phyloP scores from a whole-genome alignment of 2,888 invertebrate species.

The Thymelicus lineola region DNA sequence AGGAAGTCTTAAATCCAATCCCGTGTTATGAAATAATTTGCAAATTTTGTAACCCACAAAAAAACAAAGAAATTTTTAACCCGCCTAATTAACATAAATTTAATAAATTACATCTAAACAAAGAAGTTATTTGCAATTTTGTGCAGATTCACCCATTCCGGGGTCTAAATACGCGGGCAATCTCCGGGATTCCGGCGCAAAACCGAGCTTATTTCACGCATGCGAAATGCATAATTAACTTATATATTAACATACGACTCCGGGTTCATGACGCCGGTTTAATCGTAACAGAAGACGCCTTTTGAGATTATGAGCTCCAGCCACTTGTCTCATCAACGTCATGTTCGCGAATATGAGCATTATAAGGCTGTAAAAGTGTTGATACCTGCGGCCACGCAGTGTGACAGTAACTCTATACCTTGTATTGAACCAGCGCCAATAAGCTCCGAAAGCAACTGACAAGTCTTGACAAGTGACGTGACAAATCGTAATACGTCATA shows the following conservation, averaged over 20 bases:
- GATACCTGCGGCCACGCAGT: too few relatives aligned
- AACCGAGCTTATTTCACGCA: constrained; percentile 69
- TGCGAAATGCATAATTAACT: constrained; percentile 78
- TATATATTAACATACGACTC: constrained; percentile 70
- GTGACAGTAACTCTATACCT: too few relatives aligned
- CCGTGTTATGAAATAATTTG: constrained; percentile 26
- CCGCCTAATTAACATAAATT: constrained; percentile 41
- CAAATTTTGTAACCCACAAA: constrained; percentile 8
- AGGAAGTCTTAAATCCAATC: not conserved
- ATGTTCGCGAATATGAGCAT: not conserved
- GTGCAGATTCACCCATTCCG: constrained; percentile 51
- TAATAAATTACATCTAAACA: constrained; percentile 42
- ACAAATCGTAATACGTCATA: too few relatives aligned
- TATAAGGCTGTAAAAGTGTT: too few relatives aligned
- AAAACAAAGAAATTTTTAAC: constrained; percentile 14
- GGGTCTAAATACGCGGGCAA: constrained; percentile 54
- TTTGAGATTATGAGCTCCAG: constrained; percentile 23
- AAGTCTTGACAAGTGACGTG: too few relatives aligned
- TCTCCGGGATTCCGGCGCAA: constrained; percentile 55
- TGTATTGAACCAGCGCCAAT: too few relatives aligned
- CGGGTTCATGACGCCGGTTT: constrained; percentile 19
- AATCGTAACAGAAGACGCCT: constrained; percentile 29
- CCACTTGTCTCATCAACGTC: not conserved
- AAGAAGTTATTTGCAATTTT: constrained; percentile 40
- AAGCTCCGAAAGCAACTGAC: too few relatives aligned